Conservation (phyloP, 1,140 invertebrate genomes). For the Dreissena rostriformis region DNA sequence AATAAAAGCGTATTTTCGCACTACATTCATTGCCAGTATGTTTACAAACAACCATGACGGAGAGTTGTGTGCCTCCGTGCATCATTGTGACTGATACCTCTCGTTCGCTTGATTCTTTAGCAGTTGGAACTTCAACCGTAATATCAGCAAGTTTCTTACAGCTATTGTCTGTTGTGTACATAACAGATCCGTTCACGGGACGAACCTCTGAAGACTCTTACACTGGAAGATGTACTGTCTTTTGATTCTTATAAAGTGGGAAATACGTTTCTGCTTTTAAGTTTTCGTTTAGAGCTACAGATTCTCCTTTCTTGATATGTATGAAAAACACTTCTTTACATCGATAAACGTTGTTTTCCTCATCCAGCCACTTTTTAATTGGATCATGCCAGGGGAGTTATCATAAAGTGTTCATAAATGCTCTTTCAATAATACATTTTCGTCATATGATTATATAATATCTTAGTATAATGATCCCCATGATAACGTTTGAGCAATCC, state of each 20-base stretch:
- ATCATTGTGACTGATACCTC: neutral
- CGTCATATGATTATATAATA: too few relatives aligned
- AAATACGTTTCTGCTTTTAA: neutral
- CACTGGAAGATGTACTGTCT: neutral
- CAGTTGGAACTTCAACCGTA: neutral
- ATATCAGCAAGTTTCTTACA: neutral
- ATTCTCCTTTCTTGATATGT: neutral
- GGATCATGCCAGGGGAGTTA: too few relatives aligned
- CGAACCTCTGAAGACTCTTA: neutral
- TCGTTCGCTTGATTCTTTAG: neutral
- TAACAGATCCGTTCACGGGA: neutral
- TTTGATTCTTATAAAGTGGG: constrained; percentile 17
- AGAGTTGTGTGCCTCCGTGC: neutral
- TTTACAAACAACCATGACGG: neutral
- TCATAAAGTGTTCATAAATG: too few relatives aligned
- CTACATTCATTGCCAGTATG: neutral
- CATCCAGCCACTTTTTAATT: neutral
- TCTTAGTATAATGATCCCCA: too few relatives aligned
- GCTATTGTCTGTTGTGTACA: neutral
- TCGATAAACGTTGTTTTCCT: too few relatives aligned
- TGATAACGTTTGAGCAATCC: too few relatives aligned
- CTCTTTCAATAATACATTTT: too few relatives aligned
- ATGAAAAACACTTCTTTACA: neutral
- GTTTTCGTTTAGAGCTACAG: neutral
- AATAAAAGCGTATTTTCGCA: neutral